Percentiles rank a stretch among this genome's conserved stretches.
These are phyloP conservation scores for Coracopsis vasa DNA, from an alignment of 2,113 vertebrate genomes.

Conservation along the genomic window DNA sequence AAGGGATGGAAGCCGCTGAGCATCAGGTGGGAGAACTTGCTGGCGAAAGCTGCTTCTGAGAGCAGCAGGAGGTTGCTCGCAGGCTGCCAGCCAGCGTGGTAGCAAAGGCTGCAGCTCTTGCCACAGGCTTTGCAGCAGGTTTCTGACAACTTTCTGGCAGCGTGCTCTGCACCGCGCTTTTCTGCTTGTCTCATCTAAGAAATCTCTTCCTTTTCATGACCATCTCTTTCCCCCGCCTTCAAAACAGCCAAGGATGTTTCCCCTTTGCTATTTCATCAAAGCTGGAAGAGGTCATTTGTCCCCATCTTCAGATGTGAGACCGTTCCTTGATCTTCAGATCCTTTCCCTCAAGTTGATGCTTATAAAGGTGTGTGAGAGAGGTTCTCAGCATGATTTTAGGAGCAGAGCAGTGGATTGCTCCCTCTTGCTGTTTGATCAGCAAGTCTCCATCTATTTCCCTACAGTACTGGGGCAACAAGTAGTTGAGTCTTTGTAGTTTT, in stretches of 20 bases:
- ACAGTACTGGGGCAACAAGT: neutral
- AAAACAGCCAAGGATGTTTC: neutral
- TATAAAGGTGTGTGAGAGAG: neutral
- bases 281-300: neutral
- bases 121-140: neutral
- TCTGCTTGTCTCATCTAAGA: neutral
- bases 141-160: neutral
- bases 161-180: neutral
- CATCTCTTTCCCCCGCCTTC: accelerated
- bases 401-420: neutral
- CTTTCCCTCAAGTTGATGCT: neutral
- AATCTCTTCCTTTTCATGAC: neutral
- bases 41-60: neutral
- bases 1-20: neutral
- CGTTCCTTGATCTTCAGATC: neutral
- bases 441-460: neutral
- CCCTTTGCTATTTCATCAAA: neutral
- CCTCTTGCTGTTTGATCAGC: neutral
- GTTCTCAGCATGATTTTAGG: neutral
- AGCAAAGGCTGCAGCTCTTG: neutral
- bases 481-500: neutral
- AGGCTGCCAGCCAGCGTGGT: neutral
- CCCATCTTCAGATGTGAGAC: neutral
- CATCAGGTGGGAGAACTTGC: neutral
- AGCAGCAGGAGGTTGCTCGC: neutral